phyloP scores from a whole-genome alignment of 2,113 vertebrate species.

The Tor tambroides region DNA sequence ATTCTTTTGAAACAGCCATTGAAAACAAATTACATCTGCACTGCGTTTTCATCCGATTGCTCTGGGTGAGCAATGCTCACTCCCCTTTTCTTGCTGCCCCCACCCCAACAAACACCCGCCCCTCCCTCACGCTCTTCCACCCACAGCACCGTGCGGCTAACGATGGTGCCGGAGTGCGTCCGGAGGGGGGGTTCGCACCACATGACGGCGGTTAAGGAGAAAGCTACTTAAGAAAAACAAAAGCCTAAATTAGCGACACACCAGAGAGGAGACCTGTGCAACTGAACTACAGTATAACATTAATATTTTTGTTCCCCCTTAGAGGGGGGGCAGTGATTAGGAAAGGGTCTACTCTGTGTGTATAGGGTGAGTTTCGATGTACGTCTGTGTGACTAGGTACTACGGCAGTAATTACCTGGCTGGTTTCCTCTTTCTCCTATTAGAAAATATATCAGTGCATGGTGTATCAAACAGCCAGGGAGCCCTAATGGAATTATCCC shows the following conservation, averaged over 20 bases:
- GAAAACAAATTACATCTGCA: slow-evolving; percentile 99
- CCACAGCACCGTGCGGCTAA: slow-evolving; percentile 73
- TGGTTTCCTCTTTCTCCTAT: slow-evolving; percentile 62
- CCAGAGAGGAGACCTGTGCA: slow-evolving; percentile 27
- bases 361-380: slow-evolving; percentile 32
- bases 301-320: background rate
- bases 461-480: slow-evolving; percentile 55
- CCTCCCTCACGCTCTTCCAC: slow-evolving; percentile 66
- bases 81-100: slow-evolving; percentile 30
- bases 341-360: slow-evolving; percentile 16
- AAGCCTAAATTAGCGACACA: slow-evolving; percentile 63
- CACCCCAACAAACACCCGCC: slow-evolving; percentile 57
- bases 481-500: slow-evolving; percentile 58
- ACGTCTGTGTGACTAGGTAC: slow-evolving; percentile 28
- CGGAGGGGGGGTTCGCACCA: slow-evolving; percentile 33
- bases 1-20: slow-evolving; percentile 99
- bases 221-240: slow-evolving; percentile 56
- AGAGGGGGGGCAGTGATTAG: slow-evolving; percentile 27
- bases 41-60: slow-evolving; percentile 99
- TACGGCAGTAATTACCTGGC: slow-evolving; percentile 66
- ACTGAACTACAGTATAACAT: slow-evolving; percentile 50
- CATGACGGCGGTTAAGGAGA: slow-evolving; percentile 49
- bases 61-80: slow-evolving; percentile 96
- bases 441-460: slow-evolving; percentile 58
- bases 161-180: slow-evolving; percentile 70